Conservation (phyloP, 2,888 invertebrate genomes). For the Galerucella pusilla region DNA sequence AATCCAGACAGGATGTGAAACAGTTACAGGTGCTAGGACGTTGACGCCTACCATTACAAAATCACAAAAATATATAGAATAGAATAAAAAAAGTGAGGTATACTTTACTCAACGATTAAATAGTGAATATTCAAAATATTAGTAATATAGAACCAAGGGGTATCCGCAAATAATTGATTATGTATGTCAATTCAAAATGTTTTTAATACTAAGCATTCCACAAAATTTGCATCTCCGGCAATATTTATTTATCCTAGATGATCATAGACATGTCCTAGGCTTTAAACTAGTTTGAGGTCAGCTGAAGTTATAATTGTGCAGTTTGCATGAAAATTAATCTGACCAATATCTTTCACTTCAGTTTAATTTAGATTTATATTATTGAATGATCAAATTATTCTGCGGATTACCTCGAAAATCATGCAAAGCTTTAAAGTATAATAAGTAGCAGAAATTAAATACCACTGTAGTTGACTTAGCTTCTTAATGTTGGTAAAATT, state of each 20-base stretch:
- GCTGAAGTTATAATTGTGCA: no score
- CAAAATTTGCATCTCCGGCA: no score
- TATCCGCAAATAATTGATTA: not conserved
- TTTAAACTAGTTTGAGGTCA: no score
- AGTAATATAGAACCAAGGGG: not conserved
- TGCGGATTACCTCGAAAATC: not conserved
- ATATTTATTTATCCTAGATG: no score
- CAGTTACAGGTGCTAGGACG: constrained; percentile 64
- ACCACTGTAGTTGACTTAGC: not conserved
- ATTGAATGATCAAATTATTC: not conserved
- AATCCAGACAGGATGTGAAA: constrained; percentile 65
- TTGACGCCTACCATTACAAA: constrained; percentile 63
- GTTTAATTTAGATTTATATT: not conserved
- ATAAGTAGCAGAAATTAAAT: not conserved
- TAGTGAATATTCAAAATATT: no score
- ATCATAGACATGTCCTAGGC: no score
- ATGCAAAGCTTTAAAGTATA: not conserved
- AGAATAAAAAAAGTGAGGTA: constrained; percentile 43
- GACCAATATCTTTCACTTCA: not conserved
- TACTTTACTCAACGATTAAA: constrained; percentile 10
- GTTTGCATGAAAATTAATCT: not conserved
- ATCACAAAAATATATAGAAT: constrained; percentile 50
- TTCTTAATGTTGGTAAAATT: not conserved
- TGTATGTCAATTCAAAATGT: not conserved
- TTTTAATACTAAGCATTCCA: no score